Percentiles rank a stretch among this genome's conserved stretches.
Evolutionary conservation across 1,140 invertebrate genomes (phyloP).

Genomic region (Lamellibrachia luymesi): DNA sequence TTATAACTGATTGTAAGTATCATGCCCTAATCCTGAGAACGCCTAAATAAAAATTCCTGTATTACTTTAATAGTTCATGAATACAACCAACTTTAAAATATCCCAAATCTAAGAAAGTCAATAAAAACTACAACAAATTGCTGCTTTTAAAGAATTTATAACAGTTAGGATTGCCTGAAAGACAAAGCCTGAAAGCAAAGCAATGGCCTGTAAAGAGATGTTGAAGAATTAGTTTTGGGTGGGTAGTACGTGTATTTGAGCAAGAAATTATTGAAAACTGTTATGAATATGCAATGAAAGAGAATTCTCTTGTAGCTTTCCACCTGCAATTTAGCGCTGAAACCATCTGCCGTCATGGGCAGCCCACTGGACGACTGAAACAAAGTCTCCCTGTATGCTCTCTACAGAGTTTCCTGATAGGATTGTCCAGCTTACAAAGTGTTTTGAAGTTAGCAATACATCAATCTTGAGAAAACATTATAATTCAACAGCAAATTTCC

Average conservation of each 20-base stretch:
- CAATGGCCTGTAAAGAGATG: constrained; percentile 4
- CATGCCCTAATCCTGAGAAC: neutral
- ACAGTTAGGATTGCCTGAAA: neutral
- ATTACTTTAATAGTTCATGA: neutral
- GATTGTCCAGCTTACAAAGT: neutral
- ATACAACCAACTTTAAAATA: neutral
- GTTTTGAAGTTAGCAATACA: neutral
- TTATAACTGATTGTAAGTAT: neutral
- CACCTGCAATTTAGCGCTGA: neutral
- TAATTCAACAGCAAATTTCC: neutral
- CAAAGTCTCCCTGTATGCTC: neutral
- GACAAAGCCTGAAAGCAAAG: neutral
- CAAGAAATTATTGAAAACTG: neutral
- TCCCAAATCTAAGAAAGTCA: neutral
- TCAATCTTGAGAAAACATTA: neutral
- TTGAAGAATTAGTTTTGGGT: constrained; percentile 1
- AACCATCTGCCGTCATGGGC: neutral
- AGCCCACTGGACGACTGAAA: neutral
- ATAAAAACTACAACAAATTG: neutral
- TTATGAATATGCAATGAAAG: neutral
- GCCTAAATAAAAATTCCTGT: neutral
- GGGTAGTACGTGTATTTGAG: neutral
- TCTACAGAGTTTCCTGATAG: neutral
- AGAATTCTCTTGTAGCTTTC: constrained; percentile 1
- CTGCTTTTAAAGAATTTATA: constrained; percentile 2